A percentile compares a stretch with the other conserved stretches of the same genome.
Evolutionary conservation across 2,113 vertebrate genomes (phyloP).

Genomic region (Heterotis niloticus): DNA sequence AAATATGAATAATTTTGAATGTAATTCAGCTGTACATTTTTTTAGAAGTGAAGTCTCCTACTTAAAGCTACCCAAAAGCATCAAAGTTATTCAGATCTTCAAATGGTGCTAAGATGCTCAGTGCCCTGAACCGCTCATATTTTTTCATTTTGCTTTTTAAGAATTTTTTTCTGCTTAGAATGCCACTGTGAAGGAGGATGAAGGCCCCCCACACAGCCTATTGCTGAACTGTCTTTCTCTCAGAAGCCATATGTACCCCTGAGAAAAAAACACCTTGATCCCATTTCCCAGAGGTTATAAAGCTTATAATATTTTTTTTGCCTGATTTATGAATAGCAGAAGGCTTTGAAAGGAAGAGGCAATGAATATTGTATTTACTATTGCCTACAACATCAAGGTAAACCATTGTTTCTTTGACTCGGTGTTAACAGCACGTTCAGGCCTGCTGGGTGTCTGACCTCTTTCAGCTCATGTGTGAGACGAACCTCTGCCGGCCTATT

Average conservation of each 20-base stretch:
- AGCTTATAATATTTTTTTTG: neutral
- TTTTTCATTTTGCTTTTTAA: neutral
- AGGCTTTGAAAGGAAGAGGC: neutral
- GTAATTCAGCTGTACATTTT: neutral
- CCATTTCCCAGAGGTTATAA: conserved; percentile 9
- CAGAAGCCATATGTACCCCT: neutral
- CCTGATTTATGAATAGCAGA: conserved; percentile 7
- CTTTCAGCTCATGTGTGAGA: conserved; percentile 6
- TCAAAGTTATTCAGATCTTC: neutral
- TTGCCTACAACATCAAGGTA: neutral
- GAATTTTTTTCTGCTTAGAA: neutral
- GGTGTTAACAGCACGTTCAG: neutral
- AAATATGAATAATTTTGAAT: neutral
- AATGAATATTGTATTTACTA: conserved; percentile 7
- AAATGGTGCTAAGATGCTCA: neutral
- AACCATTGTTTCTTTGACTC: no score
- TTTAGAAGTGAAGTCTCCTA: neutral
- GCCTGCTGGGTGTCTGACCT: neutral
- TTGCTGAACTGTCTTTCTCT: neutral
- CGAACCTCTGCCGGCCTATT: neutral
- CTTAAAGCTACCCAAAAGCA: neutral
- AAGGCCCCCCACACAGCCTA: neutral
- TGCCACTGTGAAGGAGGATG: neutral
- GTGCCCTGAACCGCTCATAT: neutral
- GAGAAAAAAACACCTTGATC: neutral